These are phyloP conservation scores for Octopus bimaculoides DNA, from an alignment of 1,140 invertebrate genomes.

Conservation along the genomic window DNA sequence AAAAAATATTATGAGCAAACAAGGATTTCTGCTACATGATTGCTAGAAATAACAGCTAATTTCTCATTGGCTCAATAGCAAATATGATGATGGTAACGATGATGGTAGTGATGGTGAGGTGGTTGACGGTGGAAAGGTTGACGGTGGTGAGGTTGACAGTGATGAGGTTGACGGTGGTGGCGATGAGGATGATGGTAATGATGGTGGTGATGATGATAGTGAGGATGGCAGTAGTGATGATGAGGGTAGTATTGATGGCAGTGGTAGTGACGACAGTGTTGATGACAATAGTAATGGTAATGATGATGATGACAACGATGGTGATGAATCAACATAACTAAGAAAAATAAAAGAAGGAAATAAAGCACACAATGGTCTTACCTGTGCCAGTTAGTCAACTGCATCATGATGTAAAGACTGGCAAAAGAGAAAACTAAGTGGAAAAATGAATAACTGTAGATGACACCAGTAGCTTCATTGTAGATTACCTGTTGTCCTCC, in stretches of 20 bases:
- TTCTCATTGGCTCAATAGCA: no score
- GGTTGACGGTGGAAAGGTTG: no score
- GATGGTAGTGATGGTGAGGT: no score
- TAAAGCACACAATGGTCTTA: conserved; percentile 31
- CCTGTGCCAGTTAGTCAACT: conserved; percentile 61
- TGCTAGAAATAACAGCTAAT: neutral
- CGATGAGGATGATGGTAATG: no score
- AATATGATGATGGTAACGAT: no score
- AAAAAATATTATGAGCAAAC: no score
- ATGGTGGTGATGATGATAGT: no score
- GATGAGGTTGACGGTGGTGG: no score
- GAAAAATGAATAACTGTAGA: conserved; percentile 59
- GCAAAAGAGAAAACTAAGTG: conserved; percentile 57
- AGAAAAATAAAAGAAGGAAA: neutral
- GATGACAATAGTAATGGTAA: neutral
- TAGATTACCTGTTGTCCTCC: conserved; percentile 55
- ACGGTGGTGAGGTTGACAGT: no score
- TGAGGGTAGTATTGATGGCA: no score
- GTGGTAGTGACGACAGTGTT: neutral
- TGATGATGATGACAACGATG: neutral
- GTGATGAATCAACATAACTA: neutral
- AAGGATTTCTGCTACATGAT: no score
- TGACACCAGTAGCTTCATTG: conserved; percentile 54
- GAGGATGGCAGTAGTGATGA: no score
- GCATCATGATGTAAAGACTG: conserved; percentile 60